Evolutionary conservation across 1,140 invertebrate genomes (phyloP).

Genomic region (Callitettix versicolor): DNA sequence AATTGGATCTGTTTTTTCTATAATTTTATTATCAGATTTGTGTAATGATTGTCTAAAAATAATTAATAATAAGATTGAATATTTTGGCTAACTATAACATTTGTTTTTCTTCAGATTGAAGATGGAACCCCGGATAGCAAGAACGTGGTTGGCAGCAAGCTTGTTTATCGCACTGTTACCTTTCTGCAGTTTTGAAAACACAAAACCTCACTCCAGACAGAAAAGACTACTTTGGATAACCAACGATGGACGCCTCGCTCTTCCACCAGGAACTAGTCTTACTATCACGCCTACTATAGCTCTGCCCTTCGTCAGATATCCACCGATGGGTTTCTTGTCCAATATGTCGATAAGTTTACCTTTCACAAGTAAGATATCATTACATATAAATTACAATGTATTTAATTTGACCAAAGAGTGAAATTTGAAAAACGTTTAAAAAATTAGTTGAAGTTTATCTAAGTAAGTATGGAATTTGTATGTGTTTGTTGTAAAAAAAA

Average conservation of each 20-base stretch:
- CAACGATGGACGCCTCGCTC: conserved; percentile 63
- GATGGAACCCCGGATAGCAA: background rate
- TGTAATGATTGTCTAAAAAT: too few relatives aligned
- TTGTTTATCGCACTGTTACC: background rate
- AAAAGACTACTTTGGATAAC: conserved; percentile 74
- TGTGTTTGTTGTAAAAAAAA: too few relatives aligned
- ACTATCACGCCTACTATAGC: conserved; percentile 68
- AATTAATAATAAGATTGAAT: too few relatives aligned
- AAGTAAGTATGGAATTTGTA: too few relatives aligned
- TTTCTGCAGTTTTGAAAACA: background rate
- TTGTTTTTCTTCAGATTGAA: background rate
- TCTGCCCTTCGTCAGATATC: conserved; percentile 70
- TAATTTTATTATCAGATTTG: too few relatives aligned
- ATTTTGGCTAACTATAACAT: too few relatives aligned
- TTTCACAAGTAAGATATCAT: conserved; percentile 81
- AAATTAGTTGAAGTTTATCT: too few relatives aligned
- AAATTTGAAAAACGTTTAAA: too few relatives aligned
- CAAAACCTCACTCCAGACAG: conserved; percentile 52
- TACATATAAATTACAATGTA: too few relatives aligned
- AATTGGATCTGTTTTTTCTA: too few relatives aligned
- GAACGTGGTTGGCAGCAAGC: background rate
- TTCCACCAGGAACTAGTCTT: conserved; percentile 69
- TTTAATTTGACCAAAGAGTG: too few relatives aligned
- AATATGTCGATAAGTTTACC: conserved; percentile 76
- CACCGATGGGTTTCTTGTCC: conserved; percentile 70